Percentiles rank a stretch among this genome's conserved stretches.
Evolutionary conservation across 2,888 invertebrate genomes (phyloP).

Genomic region (Sinotaia quadrata): DNA sequence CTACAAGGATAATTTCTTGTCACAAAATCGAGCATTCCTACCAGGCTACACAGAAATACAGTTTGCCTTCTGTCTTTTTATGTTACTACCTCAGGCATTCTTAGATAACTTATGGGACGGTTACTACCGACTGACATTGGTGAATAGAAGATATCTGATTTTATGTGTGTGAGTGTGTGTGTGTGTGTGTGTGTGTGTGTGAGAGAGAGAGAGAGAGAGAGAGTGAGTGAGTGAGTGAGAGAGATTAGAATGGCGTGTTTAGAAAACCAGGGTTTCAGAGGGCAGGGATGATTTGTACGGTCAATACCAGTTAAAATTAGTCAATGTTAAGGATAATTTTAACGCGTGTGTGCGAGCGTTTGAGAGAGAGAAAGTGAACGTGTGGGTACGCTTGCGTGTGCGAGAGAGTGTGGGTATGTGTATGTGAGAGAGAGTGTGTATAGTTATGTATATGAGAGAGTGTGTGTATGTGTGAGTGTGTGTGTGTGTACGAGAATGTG

Average conservation of each 20-base stretch:
- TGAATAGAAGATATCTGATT: neutral
- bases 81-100: no score
- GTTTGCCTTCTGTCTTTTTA: no score
- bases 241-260: neutral
- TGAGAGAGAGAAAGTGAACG: neutral
- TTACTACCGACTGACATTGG: no score
- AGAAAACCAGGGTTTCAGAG: neutral
- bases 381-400: conserved; percentile 14
- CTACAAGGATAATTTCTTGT: no score
- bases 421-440: neutral
- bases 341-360: neutral
- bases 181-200: neutral
- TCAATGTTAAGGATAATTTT: no score
- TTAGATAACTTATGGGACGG: no score
- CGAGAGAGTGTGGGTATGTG: conserved; percentile 12
- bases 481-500: conserved; percentile 12
- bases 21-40: no score
- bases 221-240: neutral
- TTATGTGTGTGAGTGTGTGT: neutral
- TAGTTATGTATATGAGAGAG: conserved; percentile 5
- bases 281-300: neutral
- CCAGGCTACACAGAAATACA: no score
- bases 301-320: neutral
- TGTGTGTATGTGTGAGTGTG: conserved; percentile 10
- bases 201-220: neutral